These are phyloP conservation scores for Coranthus polyacanthus DNA, from an alignment of 2,797 vertebrate species.

Conservation along the genomic window DNA sequence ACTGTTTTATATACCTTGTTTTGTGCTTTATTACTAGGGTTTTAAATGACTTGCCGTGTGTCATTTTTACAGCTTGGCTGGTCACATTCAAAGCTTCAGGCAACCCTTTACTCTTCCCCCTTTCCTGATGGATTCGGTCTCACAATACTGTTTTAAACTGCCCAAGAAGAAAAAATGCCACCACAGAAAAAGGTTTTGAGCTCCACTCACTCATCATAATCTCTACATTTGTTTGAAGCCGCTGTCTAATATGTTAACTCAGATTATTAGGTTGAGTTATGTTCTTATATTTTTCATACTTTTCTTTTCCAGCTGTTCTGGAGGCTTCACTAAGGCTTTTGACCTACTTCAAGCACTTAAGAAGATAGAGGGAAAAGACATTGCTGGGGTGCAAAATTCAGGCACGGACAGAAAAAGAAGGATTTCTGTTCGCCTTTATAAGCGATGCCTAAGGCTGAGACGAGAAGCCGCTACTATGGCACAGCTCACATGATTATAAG, in stretches of 20 bases:
- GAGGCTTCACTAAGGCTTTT: conserved; percentile 71
- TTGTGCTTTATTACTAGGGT: conserved; percentile 17
- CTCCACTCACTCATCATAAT: conserved; percentile 31
- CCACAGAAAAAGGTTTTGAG: conserved; percentile 65
- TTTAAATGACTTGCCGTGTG: conserved; percentile 41
- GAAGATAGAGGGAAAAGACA: conserved; percentile 66
- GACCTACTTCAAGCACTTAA: conserved; percentile 76
- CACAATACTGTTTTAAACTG: conserved; percentile 71
- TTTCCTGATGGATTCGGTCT: conserved; percentile 73
- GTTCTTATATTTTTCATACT: conserved; percentile 34
- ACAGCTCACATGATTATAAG: conserved; percentile 47
- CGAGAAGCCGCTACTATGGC: conserved; percentile 48
- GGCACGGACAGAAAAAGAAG: conserved; percentile 65
- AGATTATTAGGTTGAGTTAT: conserved; percentile 42
- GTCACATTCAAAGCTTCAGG: conserved; percentile 63
- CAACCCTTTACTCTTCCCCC: conserved; percentile 23
- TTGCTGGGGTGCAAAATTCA: conserved; percentile 51
- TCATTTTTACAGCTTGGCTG: conserved; percentile 68
- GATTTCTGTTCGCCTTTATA: conserved; percentile 73
- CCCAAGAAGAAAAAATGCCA: conserved; percentile 59
- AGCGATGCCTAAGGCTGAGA: conserved; percentile 75
- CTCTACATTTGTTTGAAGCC: conserved; percentile 18
- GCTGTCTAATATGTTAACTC: conserved; percentile 19
- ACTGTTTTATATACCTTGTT: conserved; percentile 17
- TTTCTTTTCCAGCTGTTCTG: conserved; percentile 71